A percentile compares a stretch with the other conserved stretches of the same genome.
These are phyloP conservation scores for Lordiphosa clarofinis DNA, from an alignment of 1,140 invertebrate genomes.

Conservation along the genomic window DNA sequence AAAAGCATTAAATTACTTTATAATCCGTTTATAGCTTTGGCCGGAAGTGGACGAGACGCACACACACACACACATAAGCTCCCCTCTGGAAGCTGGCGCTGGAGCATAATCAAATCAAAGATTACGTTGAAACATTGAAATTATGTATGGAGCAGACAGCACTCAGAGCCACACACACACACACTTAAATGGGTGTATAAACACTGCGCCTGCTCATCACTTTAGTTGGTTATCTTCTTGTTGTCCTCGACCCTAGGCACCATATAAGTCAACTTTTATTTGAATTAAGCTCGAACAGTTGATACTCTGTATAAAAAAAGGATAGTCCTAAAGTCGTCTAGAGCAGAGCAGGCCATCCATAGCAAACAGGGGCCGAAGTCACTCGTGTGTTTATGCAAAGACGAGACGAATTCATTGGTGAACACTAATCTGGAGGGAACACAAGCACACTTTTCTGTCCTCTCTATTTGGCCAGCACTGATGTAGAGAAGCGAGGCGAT, in stretches of 20 bases:
- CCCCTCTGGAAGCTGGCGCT: neutral
- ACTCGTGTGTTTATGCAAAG: too few relatives aligned
- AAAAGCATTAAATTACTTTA: slow-evolving; percentile 78
- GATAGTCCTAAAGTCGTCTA: too few relatives aligned
- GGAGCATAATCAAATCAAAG: slow-evolving; percentile 76
- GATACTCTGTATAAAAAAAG: neutral
- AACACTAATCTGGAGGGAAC: too few relatives aligned
- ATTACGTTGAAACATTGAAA: slow-evolving; percentile 78
- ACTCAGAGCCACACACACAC: too few relatives aligned
- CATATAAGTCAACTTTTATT: neutral
- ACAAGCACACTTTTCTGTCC: too few relatives aligned
- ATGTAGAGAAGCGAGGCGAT: too few relatives aligned
- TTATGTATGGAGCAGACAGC: slow-evolving; percentile 60
- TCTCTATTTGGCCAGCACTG: too few relatives aligned
- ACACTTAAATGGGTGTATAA: slow-evolving; percentile 30
- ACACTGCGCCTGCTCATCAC: slow-evolving; percentile 35
- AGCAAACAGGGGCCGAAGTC: too few relatives aligned
- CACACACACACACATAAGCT: slow-evolving; percentile 11
- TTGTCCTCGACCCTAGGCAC: slow-evolving; percentile 8
- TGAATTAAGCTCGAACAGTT: neutral
- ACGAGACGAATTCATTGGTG: too few relatives aligned
- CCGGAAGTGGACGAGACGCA: slow-evolving; percentile 65
- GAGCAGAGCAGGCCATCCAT: too few relatives aligned
- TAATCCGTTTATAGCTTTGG: slow-evolving; percentile 73
- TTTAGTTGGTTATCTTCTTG: slow-evolving; percentile 36